These are phyloP conservation scores for Ctenicera cuprea DNA, from an alignment of 2,888 invertebrate species.

Conservation along the genomic window DNA sequence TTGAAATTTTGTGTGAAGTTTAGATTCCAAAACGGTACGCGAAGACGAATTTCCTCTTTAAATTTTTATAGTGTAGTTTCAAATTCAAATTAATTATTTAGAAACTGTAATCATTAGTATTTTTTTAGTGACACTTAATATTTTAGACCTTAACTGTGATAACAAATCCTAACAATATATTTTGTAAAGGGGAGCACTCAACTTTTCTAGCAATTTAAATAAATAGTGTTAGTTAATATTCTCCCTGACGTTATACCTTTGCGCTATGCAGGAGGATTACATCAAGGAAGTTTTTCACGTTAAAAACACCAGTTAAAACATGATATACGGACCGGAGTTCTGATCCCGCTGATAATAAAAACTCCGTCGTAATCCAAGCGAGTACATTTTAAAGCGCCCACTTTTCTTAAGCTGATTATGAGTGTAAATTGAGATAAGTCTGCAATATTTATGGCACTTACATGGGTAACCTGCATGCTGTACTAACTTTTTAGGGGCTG, in stretches of 20 bases:
- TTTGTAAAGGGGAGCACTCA: neutral
- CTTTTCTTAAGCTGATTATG: conserved; percentile 74
- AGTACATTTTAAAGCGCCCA: conserved; percentile 72
- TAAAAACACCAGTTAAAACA: conserved; percentile 62
- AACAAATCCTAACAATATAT: neutral
- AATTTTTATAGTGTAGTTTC: too few species aligned
- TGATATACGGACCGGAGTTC: conserved; percentile 67
- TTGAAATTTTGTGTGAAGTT: too few species aligned
- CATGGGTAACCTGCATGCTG: conserved; percentile 66
- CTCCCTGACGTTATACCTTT: conserved; percentile 36
- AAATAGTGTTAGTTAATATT: neutral
- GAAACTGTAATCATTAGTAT: too few species aligned
- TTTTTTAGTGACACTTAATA: too few species aligned
- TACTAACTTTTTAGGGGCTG: conserved; percentile 51
- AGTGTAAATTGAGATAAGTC: conserved; percentile 74
- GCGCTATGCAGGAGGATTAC: conserved; percentile 47
- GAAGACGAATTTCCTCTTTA: too few species aligned
- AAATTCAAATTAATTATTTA: too few species aligned
- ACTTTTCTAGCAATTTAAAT: neutral
- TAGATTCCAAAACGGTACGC: too few species aligned
- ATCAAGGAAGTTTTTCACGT: conserved; percentile 53
- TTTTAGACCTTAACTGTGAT: too few species aligned
- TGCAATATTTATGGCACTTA: conserved; percentile 73
- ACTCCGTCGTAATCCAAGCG: conserved; percentile 68
- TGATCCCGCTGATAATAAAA: conserved; percentile 68